Evolutionary conservation across 1,140 invertebrate genomes (phyloP).

Genomic region (Phortica variegata): DNA sequence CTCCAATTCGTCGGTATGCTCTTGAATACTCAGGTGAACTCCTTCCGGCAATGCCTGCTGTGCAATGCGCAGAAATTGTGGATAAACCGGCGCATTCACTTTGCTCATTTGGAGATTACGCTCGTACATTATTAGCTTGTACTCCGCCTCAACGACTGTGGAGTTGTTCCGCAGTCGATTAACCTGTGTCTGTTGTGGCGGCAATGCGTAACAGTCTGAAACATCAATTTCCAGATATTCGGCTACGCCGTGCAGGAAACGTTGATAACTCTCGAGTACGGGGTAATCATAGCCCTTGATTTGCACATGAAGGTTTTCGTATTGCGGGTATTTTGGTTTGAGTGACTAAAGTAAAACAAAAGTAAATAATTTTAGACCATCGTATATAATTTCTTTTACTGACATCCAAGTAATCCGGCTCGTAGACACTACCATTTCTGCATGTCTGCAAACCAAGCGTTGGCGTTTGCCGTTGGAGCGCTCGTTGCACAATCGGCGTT

Average conservation of each 20-base stretch:
- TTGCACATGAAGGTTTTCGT: conserved; percentile 74
- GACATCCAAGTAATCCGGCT: conserved; percentile 63
- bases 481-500: conserved; percentile 13
- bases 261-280: conserved; percentile 77
- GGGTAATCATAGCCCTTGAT: conserved; percentile 81
- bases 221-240: conserved; percentile 74
- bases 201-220: conserved; percentile 74
- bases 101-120: conserved; percentile 72
- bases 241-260: conserved; percentile 72
- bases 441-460: not conserved
- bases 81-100: conserved; percentile 60
- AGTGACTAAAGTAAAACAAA: conserved; percentile 59
- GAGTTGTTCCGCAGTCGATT: conserved; percentile 70
- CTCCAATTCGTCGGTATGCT: conserved; percentile 64
- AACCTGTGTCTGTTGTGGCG: conserved; percentile 68
- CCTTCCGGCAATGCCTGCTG: conserved; percentile 74
- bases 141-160: conserved; percentile 68
- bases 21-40: conserved; percentile 67
- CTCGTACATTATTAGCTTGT: conserved; percentile 74
- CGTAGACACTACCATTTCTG: conserved; percentile 57
- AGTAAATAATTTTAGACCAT: not conserved
- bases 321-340: conserved; percentile 70
- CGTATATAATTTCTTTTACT: conserved; percentile 7
- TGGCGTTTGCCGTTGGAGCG: conserved; percentile 17
- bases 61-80: conserved; percentile 69